These are phyloP conservation scores for Musca domestica DNA, from an alignment of 1,140 invertebrate species.

Conservation along the genomic window DNA sequence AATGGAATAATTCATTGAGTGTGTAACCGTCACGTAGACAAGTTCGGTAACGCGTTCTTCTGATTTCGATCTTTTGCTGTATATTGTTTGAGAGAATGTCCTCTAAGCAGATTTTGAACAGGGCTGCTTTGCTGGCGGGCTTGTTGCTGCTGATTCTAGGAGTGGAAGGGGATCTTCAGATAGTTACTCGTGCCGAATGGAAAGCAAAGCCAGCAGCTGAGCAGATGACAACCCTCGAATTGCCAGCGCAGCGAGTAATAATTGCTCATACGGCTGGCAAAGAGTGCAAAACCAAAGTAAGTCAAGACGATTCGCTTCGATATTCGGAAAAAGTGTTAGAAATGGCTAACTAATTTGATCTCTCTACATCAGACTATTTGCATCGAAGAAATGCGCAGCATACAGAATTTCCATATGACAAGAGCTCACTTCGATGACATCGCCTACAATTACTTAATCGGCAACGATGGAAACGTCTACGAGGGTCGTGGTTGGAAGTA, in stretches of 20 bases:
- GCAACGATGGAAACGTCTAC: constrained; percentile 65
- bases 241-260: constrained; percentile 57
- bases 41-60: too few species aligned
- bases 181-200: constrained; percentile 57
- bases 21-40: too few species aligned
- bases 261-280: constrained; percentile 59
- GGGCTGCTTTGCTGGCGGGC: too few species aligned
- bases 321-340: not conserved
- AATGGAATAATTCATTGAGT: too few species aligned
- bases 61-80: too few species aligned
- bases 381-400: constrained; percentile 49
- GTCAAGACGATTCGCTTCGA: not conserved
- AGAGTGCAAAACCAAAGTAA: constrained; percentile 54
- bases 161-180: constrained; percentile 27
- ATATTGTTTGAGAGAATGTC: too few species aligned
- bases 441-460: constrained; percentile 64
- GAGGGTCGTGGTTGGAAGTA: constrained; percentile 62
- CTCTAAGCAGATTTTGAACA: too few species aligned
- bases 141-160: too few species aligned
- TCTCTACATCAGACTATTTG: not conserved
- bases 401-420: constrained; percentile 60
- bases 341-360: not conserved
- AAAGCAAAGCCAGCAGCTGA: constrained; percentile 57
- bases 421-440: constrained; percentile 57
- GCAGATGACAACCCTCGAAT: constrained; percentile 47